These are phyloP conservation scores for Corynorhinus townsendii DNA, from an alignment of 2,113 vertebrate species.

Conservation along the genomic window DNA sequence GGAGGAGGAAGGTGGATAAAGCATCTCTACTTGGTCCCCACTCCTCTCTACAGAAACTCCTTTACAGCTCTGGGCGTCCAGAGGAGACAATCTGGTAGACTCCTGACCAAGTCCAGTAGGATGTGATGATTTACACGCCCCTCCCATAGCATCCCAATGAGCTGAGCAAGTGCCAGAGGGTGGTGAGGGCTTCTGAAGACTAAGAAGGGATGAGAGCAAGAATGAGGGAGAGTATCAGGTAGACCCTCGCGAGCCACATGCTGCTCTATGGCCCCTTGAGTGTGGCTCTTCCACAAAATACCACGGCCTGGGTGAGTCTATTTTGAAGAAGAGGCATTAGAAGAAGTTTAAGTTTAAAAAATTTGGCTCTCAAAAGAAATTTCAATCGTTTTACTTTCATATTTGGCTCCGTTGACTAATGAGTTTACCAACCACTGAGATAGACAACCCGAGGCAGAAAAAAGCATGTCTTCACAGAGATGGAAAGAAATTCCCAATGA, in stretches of 20 bases:
- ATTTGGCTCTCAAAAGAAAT: too few relatives aligned
- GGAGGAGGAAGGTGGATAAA: not conserved
- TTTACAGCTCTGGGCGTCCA: not conserved
- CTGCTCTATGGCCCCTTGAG: too few relatives aligned
- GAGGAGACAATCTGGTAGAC: not conserved
- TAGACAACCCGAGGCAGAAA: not conserved
- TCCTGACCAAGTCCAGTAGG: not conserved
- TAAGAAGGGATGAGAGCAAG: not conserved
- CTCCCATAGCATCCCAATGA: not conserved
- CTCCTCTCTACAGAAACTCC: not conserved
- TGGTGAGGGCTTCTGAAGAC: not conserved
- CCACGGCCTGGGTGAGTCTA: too few relatives aligned
- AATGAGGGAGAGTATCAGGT: not conserved
- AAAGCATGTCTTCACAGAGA: not conserved
- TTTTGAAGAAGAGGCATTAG: too few relatives aligned
- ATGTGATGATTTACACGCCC: not conserved
- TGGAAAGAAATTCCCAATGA: not conserved
- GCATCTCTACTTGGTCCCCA: not conserved
- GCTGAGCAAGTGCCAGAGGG: not conserved
- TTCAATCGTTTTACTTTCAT: too few relatives aligned
- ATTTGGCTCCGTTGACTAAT: too few relatives aligned
- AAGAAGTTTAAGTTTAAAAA: too few relatives aligned
- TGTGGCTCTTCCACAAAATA: too few relatives aligned
- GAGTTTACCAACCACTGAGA: too few relatives aligned
- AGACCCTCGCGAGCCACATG: too few relatives aligned